These are phyloP conservation scores for Mnemiopsis leidyi DNA, from an alignment of 37 sponge, comb jelly and placozoan species.

Conservation along the genomic window DNA sequence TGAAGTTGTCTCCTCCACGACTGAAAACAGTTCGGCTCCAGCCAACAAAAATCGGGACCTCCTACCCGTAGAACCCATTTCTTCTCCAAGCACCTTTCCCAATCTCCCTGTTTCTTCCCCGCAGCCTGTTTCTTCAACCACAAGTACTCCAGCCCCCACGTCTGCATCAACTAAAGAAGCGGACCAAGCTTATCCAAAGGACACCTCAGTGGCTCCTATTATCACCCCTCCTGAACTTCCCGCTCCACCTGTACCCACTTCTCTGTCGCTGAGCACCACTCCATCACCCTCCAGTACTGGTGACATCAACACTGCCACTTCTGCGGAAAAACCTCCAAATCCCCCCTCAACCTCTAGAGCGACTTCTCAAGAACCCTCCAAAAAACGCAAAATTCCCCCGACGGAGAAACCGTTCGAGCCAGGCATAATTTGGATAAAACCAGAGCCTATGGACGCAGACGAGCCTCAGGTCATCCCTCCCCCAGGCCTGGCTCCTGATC, in stretches of 20 bases:
- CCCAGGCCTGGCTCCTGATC: not conserved
- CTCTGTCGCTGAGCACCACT: not conserved
- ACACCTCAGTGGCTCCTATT: not conserved
- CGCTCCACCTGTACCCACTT: not conserved
- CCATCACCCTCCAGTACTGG: not conserved
- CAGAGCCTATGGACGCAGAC: slow-evolving; percentile 44
- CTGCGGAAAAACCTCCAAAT: not conserved
- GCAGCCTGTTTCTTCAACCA: not conserved
- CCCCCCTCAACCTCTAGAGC: not conserved
- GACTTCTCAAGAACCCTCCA: not conserved
- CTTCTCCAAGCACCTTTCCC: not conserved
- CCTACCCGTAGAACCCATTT: not conserved
- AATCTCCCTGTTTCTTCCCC: not conserved
- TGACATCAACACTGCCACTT: not conserved
- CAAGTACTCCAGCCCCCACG: not conserved
- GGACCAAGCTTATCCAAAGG: not conserved
- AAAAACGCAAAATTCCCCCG: slow-evolving; percentile 26
- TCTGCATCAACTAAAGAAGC: not conserved
- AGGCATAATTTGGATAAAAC: slow-evolving; percentile 62
- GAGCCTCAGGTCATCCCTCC: slow-evolving; percentile 25
- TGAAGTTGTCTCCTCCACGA: not conserved
- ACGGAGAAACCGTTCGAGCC: slow-evolving; percentile 57
- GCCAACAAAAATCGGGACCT: not conserved
- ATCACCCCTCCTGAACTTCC: not conserved
- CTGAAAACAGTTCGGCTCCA: not conserved